Base-by-base conservation (phyloP, 2,797 vertebrate genomes). In the Fundulus diaphanus region DNA sequence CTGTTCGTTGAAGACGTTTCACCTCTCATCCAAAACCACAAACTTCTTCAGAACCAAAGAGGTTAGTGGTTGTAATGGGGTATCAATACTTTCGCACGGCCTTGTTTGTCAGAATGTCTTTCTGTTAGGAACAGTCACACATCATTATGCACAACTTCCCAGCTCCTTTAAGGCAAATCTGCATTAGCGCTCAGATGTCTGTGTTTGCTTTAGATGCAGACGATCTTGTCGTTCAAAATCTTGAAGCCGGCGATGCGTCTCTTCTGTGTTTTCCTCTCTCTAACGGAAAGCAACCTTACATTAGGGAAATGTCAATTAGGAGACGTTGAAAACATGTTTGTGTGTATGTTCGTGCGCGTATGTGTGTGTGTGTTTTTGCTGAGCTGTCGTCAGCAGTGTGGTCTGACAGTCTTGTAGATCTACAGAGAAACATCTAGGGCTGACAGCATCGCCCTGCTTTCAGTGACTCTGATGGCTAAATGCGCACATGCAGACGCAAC, bases 391-490 rank as follows among this genome's bases (percentile, higher is more conserved):
- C 85, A 88, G 83, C 79, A 83, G 77, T 78, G 87, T 79, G 79
- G 86, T 92, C 90, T 93, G 91, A 94, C 89, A 89, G 88, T 90
- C 79, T 82, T 75, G 80, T 88, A 89, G 90, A 92, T 93, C 89
- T 90, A 85, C 89, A 88, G 83, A 80, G 84, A 91, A 90, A 88
- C 86, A 83, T 88, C 90, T 89, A 33, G 78, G 42, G 82, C 85
- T 94, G 93, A 94, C 94, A 94, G 93, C 90, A 91, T 89, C 84
- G 92, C 92, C 88, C 81, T 65, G 79, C 88, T 92, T 90, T 89
- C 87, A 83, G 77, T 65, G 37, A 73, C 87, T 81, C 82, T 85
- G 82, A 89, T 73, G 75, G 84, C 83, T 85, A 83, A 83, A 87
- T 63, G 73, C 77, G 70, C 75, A 54, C 67, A 72, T 27, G 18